Evolutionary conservation across 1,140 invertebrate species (phyloP).

Genomic region (Trachymyrmex cornetzi): DNA sequence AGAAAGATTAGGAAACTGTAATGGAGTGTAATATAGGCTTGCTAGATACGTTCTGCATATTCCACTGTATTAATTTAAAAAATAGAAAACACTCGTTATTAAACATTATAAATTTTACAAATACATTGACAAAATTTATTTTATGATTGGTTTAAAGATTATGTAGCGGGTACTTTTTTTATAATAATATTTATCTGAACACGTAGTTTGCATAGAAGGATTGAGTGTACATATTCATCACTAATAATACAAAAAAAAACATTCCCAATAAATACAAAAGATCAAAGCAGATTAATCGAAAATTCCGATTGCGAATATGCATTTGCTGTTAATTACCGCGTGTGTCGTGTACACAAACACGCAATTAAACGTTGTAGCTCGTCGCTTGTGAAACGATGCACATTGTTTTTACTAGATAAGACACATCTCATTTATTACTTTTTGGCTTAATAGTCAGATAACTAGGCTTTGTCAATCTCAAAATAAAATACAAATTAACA

Average conservation of each 20-base stretch:
- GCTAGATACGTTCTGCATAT: background rate
- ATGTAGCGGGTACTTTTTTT: background rate
- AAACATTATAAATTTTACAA: background rate
- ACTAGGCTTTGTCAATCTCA: background rate
- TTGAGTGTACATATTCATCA: background rate
- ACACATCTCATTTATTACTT: background rate
- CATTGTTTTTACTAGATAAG: constrained; percentile 11
- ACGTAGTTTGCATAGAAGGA: background rate
- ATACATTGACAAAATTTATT: background rate
- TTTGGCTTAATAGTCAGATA: background rate
- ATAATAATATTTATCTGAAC: background rate
- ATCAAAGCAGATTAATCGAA: background rate
- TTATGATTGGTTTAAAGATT: background rate
- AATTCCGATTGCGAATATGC: background rate
- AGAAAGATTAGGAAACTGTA: background rate
- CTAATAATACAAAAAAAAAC: background rate
- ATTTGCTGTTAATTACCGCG: background rate
- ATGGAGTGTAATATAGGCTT: background rate
- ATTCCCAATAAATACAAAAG: background rate
- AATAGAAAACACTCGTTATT: background rate
- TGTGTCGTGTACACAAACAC: background rate
- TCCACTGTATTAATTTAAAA: background rate
- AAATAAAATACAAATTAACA: background rate
- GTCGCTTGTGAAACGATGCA: constrained; percentile 12
- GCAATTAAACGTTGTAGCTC: background rate